Evolutionary conservation across 2,113 vertebrate species (phyloP).

Genomic region (Dermatemys mawii): DNA sequence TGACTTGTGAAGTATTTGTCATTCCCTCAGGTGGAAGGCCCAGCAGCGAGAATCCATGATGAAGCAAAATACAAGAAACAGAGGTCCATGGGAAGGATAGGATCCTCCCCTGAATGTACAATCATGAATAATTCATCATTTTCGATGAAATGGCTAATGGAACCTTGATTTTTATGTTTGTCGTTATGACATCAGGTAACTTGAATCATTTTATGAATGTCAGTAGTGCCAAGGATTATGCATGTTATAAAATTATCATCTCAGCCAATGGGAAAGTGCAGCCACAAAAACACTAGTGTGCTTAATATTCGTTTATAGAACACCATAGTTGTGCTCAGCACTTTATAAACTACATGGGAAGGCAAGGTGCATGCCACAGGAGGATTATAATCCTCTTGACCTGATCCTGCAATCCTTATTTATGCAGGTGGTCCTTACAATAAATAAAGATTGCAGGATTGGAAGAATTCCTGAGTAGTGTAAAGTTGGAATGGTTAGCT

Average conservation of each 20-base stretch:
- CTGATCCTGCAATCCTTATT: not conserved
- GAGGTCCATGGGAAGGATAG: not conserved
- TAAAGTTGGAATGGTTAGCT: not conserved
- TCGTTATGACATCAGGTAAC: too few relatives aligned
- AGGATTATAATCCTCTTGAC: not conserved
- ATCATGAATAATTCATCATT: not conserved
- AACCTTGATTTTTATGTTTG: not conserved
- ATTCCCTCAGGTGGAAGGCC: not conserved
- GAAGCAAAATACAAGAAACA: not conserved
- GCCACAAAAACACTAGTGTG: not conserved
- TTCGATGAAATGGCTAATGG: not conserved
- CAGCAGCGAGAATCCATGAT: too few relatives aligned
- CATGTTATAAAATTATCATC: not conserved
- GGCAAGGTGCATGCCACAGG: not conserved
- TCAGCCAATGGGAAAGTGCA: not conserved
- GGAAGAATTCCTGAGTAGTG: not conserved
- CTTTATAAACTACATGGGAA: not conserved
- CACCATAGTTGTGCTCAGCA: too few relatives aligned
- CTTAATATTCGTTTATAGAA: not conserved
- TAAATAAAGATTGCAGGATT: not conserved
- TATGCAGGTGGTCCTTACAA: not conserved
- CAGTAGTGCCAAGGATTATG: not conserved
- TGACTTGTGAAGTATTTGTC: not conserved
- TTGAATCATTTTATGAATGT: not conserved
- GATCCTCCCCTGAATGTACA: not conserved